phyloP scores from a whole-genome alignment of 37 sponge, comb jelly and placozoan species.

The Crambe crambe region DNA sequence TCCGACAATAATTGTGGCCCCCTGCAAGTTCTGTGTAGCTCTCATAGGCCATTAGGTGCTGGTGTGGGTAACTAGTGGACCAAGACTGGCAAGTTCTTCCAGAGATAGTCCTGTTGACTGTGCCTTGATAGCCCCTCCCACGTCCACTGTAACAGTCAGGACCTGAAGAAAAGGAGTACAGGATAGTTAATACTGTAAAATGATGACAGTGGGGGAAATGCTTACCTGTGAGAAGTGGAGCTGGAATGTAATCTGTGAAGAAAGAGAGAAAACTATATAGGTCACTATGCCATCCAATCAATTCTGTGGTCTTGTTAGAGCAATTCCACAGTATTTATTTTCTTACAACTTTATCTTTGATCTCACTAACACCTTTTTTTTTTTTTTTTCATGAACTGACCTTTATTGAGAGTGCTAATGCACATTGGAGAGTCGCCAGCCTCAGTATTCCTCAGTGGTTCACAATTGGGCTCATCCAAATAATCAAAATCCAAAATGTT shows the following conservation, averaged over 20 bases:
- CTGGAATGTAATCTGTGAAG: slow-evolving; percentile 22
- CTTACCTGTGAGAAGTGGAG: slow-evolving; percentile 32
- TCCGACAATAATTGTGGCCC: slow-evolving; percentile 68
- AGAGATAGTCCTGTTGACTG: slow-evolving; percentile 34
- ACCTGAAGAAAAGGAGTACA: slow-evolving; percentile 7
- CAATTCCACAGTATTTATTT: neutral
- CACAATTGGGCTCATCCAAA: slow-evolving; percentile 52
- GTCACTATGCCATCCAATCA: no score
- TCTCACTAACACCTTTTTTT: no score
- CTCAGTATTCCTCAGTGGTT: slow-evolving; percentile 15
- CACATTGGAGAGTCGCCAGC: slow-evolving; percentile 67
- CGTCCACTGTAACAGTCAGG: slow-evolving; percentile 59
- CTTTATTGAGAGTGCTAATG: slow-evolving; percentile 53
- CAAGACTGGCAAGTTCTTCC: slow-evolving; percentile 64
- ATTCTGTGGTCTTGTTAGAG: neutral
- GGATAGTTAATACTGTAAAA: neutral
- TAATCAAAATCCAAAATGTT: slow-evolving; percentile 1
- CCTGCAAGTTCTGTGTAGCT: slow-evolving; percentile 62
- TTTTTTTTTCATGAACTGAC: no score
- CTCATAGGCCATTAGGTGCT: slow-evolving; percentile 38
- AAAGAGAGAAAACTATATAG: neutral
- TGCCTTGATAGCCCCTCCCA: slow-evolving; percentile 79
- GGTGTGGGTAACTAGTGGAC: slow-evolving; percentile 53
- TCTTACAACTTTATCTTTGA: no score
- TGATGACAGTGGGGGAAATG: neutral